phyloP scores from a whole-genome alignment of 2,797 vertebrate genomes.

The Sebastes itinus region DNA sequence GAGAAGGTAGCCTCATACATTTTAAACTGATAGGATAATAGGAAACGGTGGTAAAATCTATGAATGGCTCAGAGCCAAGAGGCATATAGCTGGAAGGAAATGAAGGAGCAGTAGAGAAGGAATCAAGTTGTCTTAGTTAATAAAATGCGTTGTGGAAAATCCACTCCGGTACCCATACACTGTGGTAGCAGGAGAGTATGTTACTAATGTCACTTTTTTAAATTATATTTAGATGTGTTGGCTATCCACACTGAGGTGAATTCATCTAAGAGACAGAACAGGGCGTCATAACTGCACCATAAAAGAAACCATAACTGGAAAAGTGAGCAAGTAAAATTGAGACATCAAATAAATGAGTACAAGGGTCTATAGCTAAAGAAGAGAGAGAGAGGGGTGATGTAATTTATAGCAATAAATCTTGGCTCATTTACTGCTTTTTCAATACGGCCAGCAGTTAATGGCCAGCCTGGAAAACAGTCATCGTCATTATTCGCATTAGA shows the following conservation, averaged over 20 bases:
- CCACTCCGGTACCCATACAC: background rate
- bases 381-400: conserved; percentile 42
- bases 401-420: conserved; percentile 59
- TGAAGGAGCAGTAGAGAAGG: background rate
- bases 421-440: conserved; percentile 64
- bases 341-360: conserved; percentile 17
- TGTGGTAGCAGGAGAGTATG: background rate
- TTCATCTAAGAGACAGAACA: background rate
- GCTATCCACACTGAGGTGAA: background rate
- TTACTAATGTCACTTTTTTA: background rate
- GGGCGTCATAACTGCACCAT: background rate
- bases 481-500: conserved; percentile 65
- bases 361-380: conserved; percentile 10
- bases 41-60: background rate
- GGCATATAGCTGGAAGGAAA: background rate
- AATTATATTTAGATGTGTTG: background rate
- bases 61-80: background rate
- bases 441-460: conserved; percentile 41
- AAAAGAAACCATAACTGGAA: background rate
- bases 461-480: conserved; percentile 52
- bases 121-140: background rate
- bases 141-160: background rate
- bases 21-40: conserved; percentile 6
- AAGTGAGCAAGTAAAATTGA: background rate
- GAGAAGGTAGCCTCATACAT: background rate